A percentile compares a stretch with the other conserved stretches of the same genome.
Evolutionary conservation across 2,888 invertebrate species (phyloP).

Genomic region (Leptopilina syphax): DNA sequence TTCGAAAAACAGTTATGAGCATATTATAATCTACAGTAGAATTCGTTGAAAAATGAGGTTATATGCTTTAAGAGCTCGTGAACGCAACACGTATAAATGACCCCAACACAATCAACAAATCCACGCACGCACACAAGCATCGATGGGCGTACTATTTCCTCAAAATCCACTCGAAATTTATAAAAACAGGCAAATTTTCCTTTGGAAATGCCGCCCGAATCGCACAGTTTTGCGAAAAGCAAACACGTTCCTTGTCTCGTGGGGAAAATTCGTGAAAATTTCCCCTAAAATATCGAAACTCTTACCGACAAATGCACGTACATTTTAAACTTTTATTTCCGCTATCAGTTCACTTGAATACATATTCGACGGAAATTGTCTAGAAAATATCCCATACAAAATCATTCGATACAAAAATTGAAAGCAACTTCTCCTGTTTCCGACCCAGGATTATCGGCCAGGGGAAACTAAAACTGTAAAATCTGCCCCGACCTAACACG

Average conservation of each 20-base stretch:
- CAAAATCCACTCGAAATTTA: background rate
- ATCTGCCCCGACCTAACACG: conserved; percentile 6
- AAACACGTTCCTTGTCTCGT: background rate
- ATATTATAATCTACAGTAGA: conserved; percentile 20
- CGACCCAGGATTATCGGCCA: background rate
- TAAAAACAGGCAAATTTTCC: background rate
- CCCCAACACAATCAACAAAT: conserved; percentile 11
- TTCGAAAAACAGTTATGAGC: conserved; percentile 7
- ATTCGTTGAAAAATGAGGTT: conserved; percentile 37
- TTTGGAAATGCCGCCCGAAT: background rate
- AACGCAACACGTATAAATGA: conserved; percentile 34
- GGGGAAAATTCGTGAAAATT: background rate
- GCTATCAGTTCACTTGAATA: background rate
- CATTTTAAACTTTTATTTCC: background rate
- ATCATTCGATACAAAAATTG: background rate
- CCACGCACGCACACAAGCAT: background rate
- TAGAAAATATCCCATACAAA: background rate
- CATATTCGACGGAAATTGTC: background rate
- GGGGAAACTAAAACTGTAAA: conserved; percentile 24
- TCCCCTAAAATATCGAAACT: background rate
- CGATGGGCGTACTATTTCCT: conserved; percentile 31
- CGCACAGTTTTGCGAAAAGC: background rate
- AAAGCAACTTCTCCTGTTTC: background rate
- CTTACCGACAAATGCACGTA: background rate
- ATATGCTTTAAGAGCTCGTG: conserved; percentile 31